These are phyloP conservation scores for Dermolepida albohirtum DNA, from an alignment of 2,888 invertebrate genomes.

Conservation along the genomic window DNA sequence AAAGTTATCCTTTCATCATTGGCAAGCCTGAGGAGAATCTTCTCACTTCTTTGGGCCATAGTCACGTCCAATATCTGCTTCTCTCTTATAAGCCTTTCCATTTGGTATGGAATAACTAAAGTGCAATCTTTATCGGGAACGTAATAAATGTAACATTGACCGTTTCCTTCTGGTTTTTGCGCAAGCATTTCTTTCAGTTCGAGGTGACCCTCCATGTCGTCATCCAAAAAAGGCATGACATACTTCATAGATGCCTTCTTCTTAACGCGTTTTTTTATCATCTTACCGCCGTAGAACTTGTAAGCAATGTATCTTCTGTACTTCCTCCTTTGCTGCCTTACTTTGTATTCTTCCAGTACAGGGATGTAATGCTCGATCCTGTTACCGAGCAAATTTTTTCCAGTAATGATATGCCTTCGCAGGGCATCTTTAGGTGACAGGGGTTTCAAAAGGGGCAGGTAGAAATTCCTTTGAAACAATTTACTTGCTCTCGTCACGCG, in stretches of 20 bases:
- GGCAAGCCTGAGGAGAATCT: slow-evolving; percentile 76
- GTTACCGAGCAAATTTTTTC: slow-evolving; percentile 79
- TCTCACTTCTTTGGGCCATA: slow-evolving; percentile 80
- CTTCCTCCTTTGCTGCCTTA: slow-evolving; percentile 56
- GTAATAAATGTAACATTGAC: slow-evolving; percentile 77
- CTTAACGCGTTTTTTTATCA: slow-evolving; percentile 59
- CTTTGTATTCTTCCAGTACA: slow-evolving; percentile 70
- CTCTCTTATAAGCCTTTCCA: slow-evolving; percentile 82
- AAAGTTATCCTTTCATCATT: slow-evolving; percentile 79
- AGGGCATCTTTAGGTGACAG: slow-evolving; percentile 87
- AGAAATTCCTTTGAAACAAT: slow-evolving; percentile 84
- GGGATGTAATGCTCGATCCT: slow-evolving; percentile 82
- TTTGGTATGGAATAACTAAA: slow-evolving; percentile 77
- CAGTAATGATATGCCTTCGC: slow-evolving; percentile 82
- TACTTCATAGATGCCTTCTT: slow-evolving; percentile 58
- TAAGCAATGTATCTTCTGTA: slow-evolving; percentile 47
- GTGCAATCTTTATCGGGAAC: slow-evolving; percentile 79
- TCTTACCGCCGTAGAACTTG: slow-evolving; percentile 54
- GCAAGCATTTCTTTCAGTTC: slow-evolving; percentile 65
- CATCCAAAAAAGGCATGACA: slow-evolving; percentile 58
- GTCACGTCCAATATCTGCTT: slow-evolving; percentile 82
- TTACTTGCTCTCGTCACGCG: slow-evolving; percentile 85
- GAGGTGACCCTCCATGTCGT: slow-evolving; percentile 59
- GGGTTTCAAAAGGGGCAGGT: slow-evolving; percentile 83
- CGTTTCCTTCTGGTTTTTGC: slow-evolving; percentile 68